These are phyloP conservation scores for Lithophane ornitopus DNA, from an alignment of 2,888 invertebrate genomes.

Conservation along the genomic window DNA sequence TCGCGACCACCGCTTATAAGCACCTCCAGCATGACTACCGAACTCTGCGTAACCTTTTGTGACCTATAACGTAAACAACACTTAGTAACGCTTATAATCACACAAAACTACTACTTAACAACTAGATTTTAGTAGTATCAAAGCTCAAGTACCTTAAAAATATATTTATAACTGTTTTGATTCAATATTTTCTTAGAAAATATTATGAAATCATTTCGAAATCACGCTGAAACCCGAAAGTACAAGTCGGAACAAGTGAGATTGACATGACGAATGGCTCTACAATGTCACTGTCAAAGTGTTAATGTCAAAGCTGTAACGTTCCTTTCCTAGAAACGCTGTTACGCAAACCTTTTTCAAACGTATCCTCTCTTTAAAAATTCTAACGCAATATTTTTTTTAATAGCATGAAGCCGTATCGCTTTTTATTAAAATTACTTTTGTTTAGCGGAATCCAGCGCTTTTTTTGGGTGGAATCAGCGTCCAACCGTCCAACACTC, in stretches of 20 bases:
- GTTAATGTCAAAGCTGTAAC: constrained; percentile 5
- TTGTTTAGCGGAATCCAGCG: too few relatives aligned
- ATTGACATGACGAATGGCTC: constrained; percentile 33
- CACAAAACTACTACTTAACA: constrained; percentile 25
- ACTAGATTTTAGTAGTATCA: not conserved
- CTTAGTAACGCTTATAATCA: constrained; percentile 49
- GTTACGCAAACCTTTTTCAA: too few relatives aligned
- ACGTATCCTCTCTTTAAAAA: too few relatives aligned
- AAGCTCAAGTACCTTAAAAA: constrained; percentile 26
- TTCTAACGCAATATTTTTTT: too few relatives aligned
- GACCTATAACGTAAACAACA: constrained; percentile 73
- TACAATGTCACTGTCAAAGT: constrained; percentile 33
- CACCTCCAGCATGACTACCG: constrained; percentile 83
- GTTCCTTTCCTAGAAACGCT: not conserved
- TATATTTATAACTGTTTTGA: constrained; percentile 6
- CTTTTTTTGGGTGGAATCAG: too few relatives aligned
- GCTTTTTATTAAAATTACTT: too few relatives aligned
- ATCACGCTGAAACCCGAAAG: constrained; percentile 36
- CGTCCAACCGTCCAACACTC: too few relatives aligned
- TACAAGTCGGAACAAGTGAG: constrained; percentile 14
- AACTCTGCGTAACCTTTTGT: constrained; percentile 71
- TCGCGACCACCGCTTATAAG: constrained; percentile 82
- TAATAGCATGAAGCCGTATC: too few relatives aligned
- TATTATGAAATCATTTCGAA: constrained; percentile 56
- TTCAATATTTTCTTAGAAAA: constrained; percentile 35